phyloP scores from a whole-genome alignment of 2,888 invertebrate species.

The Ochropleura leucogaster region DNA sequence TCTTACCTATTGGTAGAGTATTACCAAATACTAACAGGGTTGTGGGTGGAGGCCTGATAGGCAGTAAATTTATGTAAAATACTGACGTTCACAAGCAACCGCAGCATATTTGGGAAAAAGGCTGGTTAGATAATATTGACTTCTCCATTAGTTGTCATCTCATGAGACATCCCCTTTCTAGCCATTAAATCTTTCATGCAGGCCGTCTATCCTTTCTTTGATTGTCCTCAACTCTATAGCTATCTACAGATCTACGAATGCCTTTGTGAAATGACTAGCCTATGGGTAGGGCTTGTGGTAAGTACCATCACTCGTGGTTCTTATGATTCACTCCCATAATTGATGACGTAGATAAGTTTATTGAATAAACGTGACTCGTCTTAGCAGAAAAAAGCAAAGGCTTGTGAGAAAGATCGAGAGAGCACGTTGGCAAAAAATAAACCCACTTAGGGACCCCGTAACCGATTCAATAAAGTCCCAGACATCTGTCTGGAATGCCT shows the following conservation, averaged over 20 bases:
- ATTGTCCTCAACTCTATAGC: background rate
- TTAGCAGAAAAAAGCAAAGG: background rate
- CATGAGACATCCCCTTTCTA: no score
- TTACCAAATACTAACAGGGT: no score
- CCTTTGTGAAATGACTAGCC: background rate
- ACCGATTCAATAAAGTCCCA: constrained; percentile 44
- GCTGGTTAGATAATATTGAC: no score
- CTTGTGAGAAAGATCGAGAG: background rate
- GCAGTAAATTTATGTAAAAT: no score
- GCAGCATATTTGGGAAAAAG: no score
- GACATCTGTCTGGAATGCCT: constrained; percentile 29
- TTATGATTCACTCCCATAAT: constrained; percentile 39
- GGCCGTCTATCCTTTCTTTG: background rate
- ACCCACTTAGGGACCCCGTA: background rate
- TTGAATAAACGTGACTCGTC: constrained; percentile 3
- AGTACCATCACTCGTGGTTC: background rate
- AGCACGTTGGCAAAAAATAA: background rate
- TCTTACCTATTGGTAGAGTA: no score
- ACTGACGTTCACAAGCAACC: no score
- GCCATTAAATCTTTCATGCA: background rate
- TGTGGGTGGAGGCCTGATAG: no score
- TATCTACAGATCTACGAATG: background rate
- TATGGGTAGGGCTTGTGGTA: background rate
- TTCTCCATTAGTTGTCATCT: background rate
- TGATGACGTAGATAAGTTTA: constrained; percentile 21